phyloP scores from a whole-genome alignment of 2,797 vertebrate genomes.

The Fistularia tabacaria region DNA sequence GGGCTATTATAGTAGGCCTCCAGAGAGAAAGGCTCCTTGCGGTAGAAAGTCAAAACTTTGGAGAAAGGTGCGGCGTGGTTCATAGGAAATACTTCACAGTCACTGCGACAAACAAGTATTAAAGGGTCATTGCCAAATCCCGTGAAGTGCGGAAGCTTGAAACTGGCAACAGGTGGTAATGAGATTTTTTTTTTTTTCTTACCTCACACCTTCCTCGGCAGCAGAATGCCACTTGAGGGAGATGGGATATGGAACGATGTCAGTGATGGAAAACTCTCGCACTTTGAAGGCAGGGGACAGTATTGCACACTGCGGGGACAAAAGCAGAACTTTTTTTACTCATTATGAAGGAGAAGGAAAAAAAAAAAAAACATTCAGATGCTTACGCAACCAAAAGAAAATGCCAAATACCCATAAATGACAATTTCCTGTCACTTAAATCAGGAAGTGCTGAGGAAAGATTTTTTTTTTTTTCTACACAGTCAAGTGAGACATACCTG shows the following conservation, averaged over 20 bases:
- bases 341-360: not conserved
- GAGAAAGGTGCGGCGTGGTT: conserved; percentile 96
- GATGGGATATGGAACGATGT: conserved; percentile 86
- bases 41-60: conserved; percentile 96
- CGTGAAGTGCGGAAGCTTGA: not conserved
- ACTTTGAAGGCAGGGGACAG: conserved; percentile 99
- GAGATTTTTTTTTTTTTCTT: conserved; percentile 3
- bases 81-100: conserved; percentile 94
- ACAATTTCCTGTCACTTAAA: not conserved
- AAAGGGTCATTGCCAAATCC: not conserved
- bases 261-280: conserved; percentile 96
- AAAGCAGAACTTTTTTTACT: conserved; percentile 4
- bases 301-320: conserved; percentile 87
- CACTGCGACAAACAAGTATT: conserved; percentile 69
- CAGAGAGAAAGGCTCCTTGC: conserved; percentile 90
- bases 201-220: conserved; percentile 92
- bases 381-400: not conserved
- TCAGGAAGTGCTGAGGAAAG: not conserved
- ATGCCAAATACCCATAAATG: not conserved
- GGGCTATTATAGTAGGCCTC: conserved; percentile 90
- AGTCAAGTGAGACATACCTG: conserved; percentile 75
- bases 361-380: not conserved
- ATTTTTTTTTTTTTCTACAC: not conserved
- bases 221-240: conserved; percentile 96
- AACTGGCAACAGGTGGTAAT: not conserved